Base-by-base conservation (phyloP, 2,888 invertebrate species). In the Malachius bipustulatus region DNA sequence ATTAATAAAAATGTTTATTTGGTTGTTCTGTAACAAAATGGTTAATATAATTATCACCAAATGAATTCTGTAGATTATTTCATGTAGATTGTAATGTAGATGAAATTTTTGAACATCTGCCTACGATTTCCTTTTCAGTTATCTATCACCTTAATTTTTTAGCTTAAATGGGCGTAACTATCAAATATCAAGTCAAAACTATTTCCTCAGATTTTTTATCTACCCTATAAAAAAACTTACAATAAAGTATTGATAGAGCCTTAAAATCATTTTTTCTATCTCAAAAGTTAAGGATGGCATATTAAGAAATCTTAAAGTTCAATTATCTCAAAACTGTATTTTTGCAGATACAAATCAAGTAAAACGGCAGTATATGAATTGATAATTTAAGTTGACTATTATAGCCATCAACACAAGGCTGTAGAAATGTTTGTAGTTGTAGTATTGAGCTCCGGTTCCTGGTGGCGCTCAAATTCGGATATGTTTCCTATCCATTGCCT, bases 301-400 rank as follows among this genome's bases (percentile, higher is more conserved):
- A 19, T 8, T 19, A 19, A 19, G 24, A 19, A 19, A 19, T 19
- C 24, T 19, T 19, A 19, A 19, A 19, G 6, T n/a, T 19, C 24
- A 19, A 19, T 19, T 19, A n/a, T 28, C 29, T 28, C 29, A 28
- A 28, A 28, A 11, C 6, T 6, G 11, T 28, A 28, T 9, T 9
- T 28, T 28, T 10, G n/a, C n/a, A 28, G 29, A 10, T 10, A 11
- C 29, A 8, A 19, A 19, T 19, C 24, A 19, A 19, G 24, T 19
- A 19, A 19, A 19, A 19, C 24, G 24, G 24, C 24, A 19, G 24
- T n/a, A n/a, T n/a, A n/a, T n/a, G n/a, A n/a, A n/a, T n/a, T n/a
- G n/a, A n/a, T n/a, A n/a, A n/a, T n/a, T n/a, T n/a, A n/a, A n/a
- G n/a, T n/a, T n/a, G n/a, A n/a, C n/a, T n/a, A n/a, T n/a, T n/a